A percentile compares a stretch with the other conserved stretches of the same genome.
Evolutionary conservation across 1,140 invertebrate genomes (phyloP).

Genomic region (Drosophila micromelanica): DNA sequence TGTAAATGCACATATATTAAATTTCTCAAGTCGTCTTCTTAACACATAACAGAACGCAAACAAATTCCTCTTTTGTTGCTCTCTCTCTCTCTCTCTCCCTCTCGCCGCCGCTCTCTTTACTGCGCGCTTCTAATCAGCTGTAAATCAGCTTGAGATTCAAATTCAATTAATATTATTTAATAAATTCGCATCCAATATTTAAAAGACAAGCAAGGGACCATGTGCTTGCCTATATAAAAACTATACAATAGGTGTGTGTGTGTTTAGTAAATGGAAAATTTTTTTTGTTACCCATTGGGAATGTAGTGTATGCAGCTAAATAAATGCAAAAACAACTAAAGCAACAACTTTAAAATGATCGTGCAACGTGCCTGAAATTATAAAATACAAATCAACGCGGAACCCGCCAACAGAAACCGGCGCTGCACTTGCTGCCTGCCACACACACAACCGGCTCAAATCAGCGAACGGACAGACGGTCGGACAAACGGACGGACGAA

Average conservation of each 20-base stretch:
- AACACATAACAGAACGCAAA: slow-evolving; percentile 71
- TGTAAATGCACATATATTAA: too few species aligned
- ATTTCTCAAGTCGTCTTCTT: slow-evolving; percentile 59
- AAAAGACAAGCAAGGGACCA: slow-evolving; percentile 36
- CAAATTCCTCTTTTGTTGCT: slow-evolving; percentile 18
- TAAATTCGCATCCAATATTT: slow-evolving; percentile 56
- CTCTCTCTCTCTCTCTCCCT: slow-evolving; percentile 16
- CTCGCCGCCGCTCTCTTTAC: slow-evolving; percentile 1
- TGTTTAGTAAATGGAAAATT: slow-evolving; percentile 62
- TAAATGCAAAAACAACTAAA: slow-evolving; percentile 31
- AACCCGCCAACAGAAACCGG: slow-evolving; percentile 47
- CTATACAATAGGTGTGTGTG: slow-evolving; percentile 1
- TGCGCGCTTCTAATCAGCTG: slow-evolving; percentile 51
- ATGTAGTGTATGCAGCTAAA: slow-evolving; percentile 37
- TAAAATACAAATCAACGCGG: slow-evolving; percentile 77
- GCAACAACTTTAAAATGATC: slow-evolving; percentile 45
- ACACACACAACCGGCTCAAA: slow-evolving; percentile 46
- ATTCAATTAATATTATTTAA: slow-evolving; percentile 75
- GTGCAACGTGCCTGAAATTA: slow-evolving; percentile 78
- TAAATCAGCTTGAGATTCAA: slow-evolving; percentile 69
- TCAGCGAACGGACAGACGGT: not conserved
- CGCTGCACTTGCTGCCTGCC: slow-evolving; percentile 65
- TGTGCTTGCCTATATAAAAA: slow-evolving; percentile 13
- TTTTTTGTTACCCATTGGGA: slow-evolving; percentile 45
- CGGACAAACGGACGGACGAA: not conserved